Evolutionary conservation across 2,113 vertebrate genomes (phyloP).

Genomic region (Hydrolagus affinis): DNA sequence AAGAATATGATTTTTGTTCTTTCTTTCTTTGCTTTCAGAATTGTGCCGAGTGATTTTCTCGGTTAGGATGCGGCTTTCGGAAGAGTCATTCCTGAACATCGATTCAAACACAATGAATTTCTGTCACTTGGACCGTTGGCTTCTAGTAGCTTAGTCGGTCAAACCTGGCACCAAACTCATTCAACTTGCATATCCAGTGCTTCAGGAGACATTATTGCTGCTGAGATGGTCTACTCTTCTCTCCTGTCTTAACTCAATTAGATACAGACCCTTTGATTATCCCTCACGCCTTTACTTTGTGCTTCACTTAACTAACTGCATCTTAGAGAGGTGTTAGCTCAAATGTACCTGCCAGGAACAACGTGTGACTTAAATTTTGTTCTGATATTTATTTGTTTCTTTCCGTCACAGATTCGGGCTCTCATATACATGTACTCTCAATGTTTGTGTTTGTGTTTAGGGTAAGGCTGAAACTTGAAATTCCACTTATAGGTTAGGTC

Average conservation of each 20-base stretch:
- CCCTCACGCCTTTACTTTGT: constrained; percentile 24
- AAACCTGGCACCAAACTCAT: constrained; percentile 34
- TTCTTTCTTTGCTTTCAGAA: not conserved
- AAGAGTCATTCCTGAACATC: not conserved
- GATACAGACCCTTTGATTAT: not conserved
- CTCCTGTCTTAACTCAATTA: not conserved
- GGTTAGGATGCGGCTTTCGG: not conserved
- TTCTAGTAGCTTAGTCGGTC: constrained; percentile 36
- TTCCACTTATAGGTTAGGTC: constrained; percentile 2
- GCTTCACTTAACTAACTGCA: constrained; percentile 37
- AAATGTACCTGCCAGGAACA: constrained; percentile 29
- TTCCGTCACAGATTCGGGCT: constrained; percentile 47
- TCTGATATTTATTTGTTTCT: constrained; percentile 65
- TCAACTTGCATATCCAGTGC: constrained; percentile 33
- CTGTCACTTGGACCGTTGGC: constrained; percentile 35
- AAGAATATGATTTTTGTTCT: not conserved
- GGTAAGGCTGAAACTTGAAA: constrained; percentile 57
- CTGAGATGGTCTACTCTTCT: constrained; percentile 52
- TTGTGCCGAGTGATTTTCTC: not conserved
- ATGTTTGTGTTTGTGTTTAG: constrained; percentile 43
- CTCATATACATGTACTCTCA: constrained; percentile 34
- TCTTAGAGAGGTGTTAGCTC: constrained; percentile 26
- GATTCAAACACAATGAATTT: not conserved
- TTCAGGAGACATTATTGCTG: constrained; percentile 53
- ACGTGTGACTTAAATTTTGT: constrained; percentile 19